Evolutionary conservation across 2,888 invertebrate species (phyloP).

Genomic region (Priapulus caudatus): DNA sequence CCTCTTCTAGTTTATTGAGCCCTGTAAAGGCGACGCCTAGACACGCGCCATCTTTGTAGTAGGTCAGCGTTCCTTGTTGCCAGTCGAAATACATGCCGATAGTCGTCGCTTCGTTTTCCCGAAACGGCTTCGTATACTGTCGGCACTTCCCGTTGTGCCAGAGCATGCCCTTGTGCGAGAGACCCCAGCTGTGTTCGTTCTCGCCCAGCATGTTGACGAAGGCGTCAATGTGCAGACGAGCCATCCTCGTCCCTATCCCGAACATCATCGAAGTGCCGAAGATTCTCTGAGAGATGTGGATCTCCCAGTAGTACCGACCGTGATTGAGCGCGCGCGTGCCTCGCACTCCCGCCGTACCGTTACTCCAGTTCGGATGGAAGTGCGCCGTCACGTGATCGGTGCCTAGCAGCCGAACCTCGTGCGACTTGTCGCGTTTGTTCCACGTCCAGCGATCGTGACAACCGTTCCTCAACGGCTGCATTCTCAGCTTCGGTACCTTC

Average conservation of each 20-base stretch:
- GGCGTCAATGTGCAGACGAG: conserved; percentile 51
- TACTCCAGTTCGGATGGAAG: conserved; percentile 64
- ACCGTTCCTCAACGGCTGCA: conserved; percentile 40
- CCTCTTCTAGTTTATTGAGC: conserved; percentile 49
- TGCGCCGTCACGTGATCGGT: conserved; percentile 47
- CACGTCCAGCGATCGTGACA: conserved; percentile 57
- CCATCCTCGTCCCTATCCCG: conserved; percentile 49
- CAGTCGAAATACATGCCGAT: conserved; percentile 56
- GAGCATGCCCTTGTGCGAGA: conserved; percentile 57
- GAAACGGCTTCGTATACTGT: conserved; percentile 53
- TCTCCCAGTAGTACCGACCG: conserved; percentile 51
- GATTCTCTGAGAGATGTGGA: conserved; percentile 49
- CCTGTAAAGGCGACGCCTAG: conserved; percentile 59
- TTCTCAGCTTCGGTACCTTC: neutral
- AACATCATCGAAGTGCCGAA: conserved; percentile 67
- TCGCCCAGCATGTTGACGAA: conserved; percentile 60
- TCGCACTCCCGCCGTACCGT: conserved; percentile 57
- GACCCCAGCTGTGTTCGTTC: conserved; percentile 54
- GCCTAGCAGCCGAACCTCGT: conserved; percentile 48
- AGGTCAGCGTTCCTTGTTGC: conserved; percentile 53
- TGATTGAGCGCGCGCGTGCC: conserved; percentile 54
- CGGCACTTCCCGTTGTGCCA: conserved; percentile 54
- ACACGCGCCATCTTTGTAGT: conserved; percentile 55
- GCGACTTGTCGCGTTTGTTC: conserved; percentile 47
- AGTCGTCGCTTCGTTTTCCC: conserved; percentile 54